Percentiles rank a stretch among this genome's conserved stretches.
Evolutionary conservation across 2,888 invertebrate genomes (phyloP).

Genomic region (Arctia plantaginis): DNA sequence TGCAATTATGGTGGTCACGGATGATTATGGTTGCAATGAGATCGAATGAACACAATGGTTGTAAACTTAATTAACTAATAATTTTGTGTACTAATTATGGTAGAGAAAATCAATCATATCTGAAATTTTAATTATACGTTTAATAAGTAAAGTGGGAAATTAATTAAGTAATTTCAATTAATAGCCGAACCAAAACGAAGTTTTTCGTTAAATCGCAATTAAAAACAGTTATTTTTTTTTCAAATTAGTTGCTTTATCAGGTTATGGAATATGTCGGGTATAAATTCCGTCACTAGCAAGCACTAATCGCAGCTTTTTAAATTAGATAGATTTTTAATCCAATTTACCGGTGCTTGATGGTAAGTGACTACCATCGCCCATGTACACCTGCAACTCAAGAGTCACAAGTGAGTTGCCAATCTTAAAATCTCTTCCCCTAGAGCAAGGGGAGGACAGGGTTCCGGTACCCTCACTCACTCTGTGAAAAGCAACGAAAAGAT

Average conservation of each 20-base stretch:
- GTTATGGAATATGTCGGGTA: background rate
- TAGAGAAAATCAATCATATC: background rate
- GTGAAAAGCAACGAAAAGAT: no score
- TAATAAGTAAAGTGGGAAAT: slow-evolving; percentile 10
- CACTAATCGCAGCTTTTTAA: no score
- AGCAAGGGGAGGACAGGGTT: no score
- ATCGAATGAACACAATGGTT: background rate
- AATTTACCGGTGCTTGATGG: no score
- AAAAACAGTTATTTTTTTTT: slow-evolving; percentile 13
- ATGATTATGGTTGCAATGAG: background rate
- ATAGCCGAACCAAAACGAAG: background rate
- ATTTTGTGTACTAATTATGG: background rate
- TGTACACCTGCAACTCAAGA: no score
- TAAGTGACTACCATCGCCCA: no score
- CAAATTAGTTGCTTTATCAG: slow-evolving; percentile 13
- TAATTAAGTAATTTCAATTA: slow-evolving; percentile 12
- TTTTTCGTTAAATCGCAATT: background rate
- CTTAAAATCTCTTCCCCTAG: no score
- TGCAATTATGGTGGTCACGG: background rate
- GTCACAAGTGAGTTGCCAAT: no score
- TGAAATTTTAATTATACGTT: slow-evolving; percentile 12
- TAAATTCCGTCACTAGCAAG: background rate
- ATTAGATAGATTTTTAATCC: no score
- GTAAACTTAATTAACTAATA: background rate
- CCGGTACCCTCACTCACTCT: no score